These are phyloP conservation scores for Platycheirus rosarum DNA, from an alignment of 2,888 invertebrate species.

Conservation along the genomic window DNA sequence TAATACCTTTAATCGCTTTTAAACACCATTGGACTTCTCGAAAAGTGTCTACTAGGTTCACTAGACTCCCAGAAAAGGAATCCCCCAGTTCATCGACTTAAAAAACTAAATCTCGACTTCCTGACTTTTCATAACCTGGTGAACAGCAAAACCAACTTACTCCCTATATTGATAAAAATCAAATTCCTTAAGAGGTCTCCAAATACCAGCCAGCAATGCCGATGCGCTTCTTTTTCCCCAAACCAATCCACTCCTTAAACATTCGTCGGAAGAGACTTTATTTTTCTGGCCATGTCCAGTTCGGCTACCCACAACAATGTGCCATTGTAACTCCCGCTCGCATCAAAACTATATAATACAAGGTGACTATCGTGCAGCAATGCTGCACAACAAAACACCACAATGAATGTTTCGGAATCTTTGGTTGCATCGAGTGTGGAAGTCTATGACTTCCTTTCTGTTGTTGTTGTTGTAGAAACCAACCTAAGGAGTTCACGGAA, in stretches of 20 bases:
- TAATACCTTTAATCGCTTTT: too few species aligned
- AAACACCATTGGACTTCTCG: too few species aligned
- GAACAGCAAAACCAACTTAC: background rate
- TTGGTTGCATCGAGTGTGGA: constrained; percentile 19
- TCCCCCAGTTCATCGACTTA: background rate
- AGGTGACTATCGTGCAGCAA: constrained; percentile 32
- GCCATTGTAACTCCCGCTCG: constrained; percentile 17
- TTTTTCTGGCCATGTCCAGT: constrained; percentile 30
- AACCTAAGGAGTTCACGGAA: constrained; percentile 17
- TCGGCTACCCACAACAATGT: constrained; percentile 17
- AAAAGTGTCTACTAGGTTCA: too few species aligned
- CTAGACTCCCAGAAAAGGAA: too few species aligned
- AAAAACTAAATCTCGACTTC: constrained; percentile 17
- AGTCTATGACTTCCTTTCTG: constrained; percentile 7
- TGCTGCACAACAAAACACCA: constrained; percentile 13
- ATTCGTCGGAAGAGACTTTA: constrained; percentile 8
- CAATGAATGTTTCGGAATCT: constrained; percentile 25
- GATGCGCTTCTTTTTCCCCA: constrained; percentile 14
- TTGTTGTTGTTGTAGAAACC: background rate
- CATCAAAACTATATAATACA: constrained; percentile 14
- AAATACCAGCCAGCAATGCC: background rate
- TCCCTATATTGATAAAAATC: constrained; percentile 38
- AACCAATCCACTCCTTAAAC: background rate
- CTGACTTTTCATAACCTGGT: constrained; percentile 22
- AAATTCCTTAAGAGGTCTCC: constrained; percentile 18